Base-by-base conservation (phyloP, 2,888 invertebrate species). In the Drosophila cognata region DNA sequence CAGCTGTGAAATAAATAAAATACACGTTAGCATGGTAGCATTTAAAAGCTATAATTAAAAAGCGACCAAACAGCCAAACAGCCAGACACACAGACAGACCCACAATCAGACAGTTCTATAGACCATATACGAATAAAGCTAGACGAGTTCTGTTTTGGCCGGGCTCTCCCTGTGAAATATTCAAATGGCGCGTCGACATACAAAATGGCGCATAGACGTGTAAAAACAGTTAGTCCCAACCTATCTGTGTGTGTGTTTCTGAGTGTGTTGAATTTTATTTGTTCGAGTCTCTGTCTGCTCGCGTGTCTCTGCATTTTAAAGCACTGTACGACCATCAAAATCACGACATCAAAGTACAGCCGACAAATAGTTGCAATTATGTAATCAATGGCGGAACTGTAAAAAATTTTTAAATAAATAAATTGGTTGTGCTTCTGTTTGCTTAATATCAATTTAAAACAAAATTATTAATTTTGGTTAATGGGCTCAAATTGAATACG, bases 1-100 rank as follows among this genome's bases (percentile, higher is more conserved):
- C 86, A 89, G 90, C 88, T 86, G 89, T 81, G 88, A 87, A 89
- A 90, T 90, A 87, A 87, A 87, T 87, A 87, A 87, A 87, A 89
- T 87, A 87, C 86, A 90, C 90, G 86, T 90, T 89, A 90, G 89
- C 81, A 79, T 77, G 79, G 77, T 71, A 71, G 77, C 89, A 90
- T 87, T 90, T 87, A 90, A 87, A 89, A 86, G 86, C 89, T 90
- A 87, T 87, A 87, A 87, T 87, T 87, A 87, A 87, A 90, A 87
- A 87, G 86, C 89, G 84, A 90, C 86, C 67, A 64, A 76, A 67
- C 50, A 71, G 41, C 86, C 67, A 64, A 76, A 67, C 50, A 71
- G 41, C 36, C 88, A 76, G 52, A 76, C 71, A 60, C 70, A 77
- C 68, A 31, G 10, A 36, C 7, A 43, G 29, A 60, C 41, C 43